Base-by-base conservation (phyloP, 2,797 vertebrate genomes). In the Chrosomus eos region DNA sequence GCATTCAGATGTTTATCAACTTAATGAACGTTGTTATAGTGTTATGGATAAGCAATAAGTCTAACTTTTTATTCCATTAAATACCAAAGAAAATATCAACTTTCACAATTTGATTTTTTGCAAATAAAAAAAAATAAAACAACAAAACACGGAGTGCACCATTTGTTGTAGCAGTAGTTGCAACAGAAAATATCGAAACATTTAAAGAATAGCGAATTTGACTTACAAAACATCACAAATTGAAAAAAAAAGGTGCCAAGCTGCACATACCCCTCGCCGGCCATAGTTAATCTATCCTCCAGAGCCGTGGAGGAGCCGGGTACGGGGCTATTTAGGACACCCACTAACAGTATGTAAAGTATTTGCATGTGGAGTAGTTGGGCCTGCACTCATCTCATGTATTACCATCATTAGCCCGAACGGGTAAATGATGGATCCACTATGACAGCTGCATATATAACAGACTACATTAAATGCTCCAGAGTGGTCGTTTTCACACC, bases 331-430 rank as follows among this genome's bases (percentile, higher is more conserved):
- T 79, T 60, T 80, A 62, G 28, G 67, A 51, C 67, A 85, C 68
- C 67, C 80, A 76, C 83, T 85, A 77, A 36, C 66, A 80, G 76
- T 51, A 80, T 64, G 83, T 31, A 51, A 85, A 72, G 76, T 68
- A 85, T 72, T 64, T 60, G 43, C 55, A 80, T 79, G 79, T 26
- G 51, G 16, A 84, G 83, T 72, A 72, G 43, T 79, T 23, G n/a
- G 31, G 67, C 83, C 68, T 5, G 21, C 13, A 33, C 33, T 36
- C 21, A 55, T 83, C 72, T 78, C 40, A 28, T 48, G 40, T 23
- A 72, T 48, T 48, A 38, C 71, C 58, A 73, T 64, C 81, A 74
- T 58, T 21, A 76, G 60, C 38, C 31, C 0, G 21, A 53, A 75
- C 45, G 9, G 45, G 31, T 64, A 16, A 77, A 84, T 48, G 28